Conservation (phyloP, 2,797 vertebrate genomes). For the Typhlichthys subterraneus region DNA sequence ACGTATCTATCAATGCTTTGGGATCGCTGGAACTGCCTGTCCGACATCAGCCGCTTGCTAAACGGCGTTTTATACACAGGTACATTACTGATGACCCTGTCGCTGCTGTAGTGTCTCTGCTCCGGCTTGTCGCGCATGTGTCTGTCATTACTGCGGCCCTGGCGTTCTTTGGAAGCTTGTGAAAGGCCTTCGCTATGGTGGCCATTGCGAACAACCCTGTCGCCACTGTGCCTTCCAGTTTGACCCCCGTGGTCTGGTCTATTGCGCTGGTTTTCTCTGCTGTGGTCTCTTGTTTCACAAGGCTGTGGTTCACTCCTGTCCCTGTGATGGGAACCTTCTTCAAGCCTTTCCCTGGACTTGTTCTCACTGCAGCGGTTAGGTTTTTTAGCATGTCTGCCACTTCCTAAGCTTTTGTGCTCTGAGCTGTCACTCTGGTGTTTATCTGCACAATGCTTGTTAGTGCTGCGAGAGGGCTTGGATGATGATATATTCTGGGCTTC, state of each 20-base stretch:
- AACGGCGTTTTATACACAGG: slow-evolving; percentile 64
- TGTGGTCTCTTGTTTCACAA: slow-evolving; percentile 12
- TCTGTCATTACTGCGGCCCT: slow-evolving; percentile 51
- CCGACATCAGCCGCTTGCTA: slow-evolving; percentile 28
- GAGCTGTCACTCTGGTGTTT: slow-evolving; percentile 53
- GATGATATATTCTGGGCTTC: slow-evolving; percentile 74
- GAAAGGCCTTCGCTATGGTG: slow-evolving; percentile 14
- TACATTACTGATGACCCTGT: slow-evolving; percentile 66
- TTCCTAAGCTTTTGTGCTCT: slow-evolving; percentile 41
- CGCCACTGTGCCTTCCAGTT: slow-evolving; percentile 19
- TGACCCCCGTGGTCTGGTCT: slow-evolving; percentile 10
- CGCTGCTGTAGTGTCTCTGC: slow-evolving; percentile 54
- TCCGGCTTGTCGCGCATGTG: slow-evolving; percentile 42
- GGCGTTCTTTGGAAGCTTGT: slow-evolving; percentile 35
- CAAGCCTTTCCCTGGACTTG: slow-evolving; percentile 39
- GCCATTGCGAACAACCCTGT: slow-evolving; percentile 25
- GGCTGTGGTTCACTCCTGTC: slow-evolving; percentile 13
- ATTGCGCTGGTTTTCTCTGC: slow-evolving; percentile 21
- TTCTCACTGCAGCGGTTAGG: slow-evolving; percentile 48
- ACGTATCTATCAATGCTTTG: slow-evolving; percentile 60
- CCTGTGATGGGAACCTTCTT: slow-evolving; percentile 23
- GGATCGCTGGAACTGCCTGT: slow-evolving; percentile 45
- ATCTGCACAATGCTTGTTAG: slow-evolving; percentile 45
- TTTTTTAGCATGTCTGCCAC: slow-evolving; percentile 2
- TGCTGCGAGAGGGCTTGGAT: slow-evolving; percentile 49